Conservation (phyloP, 2,113 vertebrate species). For the Gambusia affinis region DNA sequence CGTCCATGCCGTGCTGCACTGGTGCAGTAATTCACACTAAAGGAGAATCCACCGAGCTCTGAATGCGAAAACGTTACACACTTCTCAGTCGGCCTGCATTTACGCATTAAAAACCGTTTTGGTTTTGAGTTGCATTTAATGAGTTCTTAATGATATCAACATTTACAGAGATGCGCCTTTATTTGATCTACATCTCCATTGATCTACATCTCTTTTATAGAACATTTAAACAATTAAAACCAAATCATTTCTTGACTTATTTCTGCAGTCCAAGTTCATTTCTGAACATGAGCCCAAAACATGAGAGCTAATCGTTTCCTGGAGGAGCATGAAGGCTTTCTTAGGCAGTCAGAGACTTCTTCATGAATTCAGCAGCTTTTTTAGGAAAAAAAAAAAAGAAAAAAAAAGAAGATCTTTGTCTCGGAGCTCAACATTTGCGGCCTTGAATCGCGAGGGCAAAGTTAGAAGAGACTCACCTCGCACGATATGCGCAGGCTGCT, state of each 20-base stretch:
- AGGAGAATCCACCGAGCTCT: too few species aligned
- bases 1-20: too few species aligned
- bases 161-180: background rate
- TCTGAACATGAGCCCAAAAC: conserved; percentile 5
- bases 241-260: background rate
- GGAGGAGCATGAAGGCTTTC: conserved; percentile 4
- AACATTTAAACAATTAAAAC: background rate
- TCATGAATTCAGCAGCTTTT: background rate
- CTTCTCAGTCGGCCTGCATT: too few species aligned
- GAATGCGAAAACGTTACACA: too few species aligned
- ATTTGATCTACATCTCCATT: background rate
- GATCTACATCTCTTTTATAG: background rate
- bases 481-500: conserved; percentile 16
- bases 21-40: too few species aligned
- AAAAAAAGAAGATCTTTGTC: conserved; percentile 5
- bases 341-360: background rate
- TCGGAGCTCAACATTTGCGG: conserved; percentile 3
- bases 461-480: conserved; percentile 12
- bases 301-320: background rate
- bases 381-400: background rate
- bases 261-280: conserved; percentile 2
- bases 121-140: background rate
- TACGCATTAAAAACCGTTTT: too few species aligned
- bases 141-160: background rate
- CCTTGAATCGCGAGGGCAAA: conserved; percentile 6